Percentiles rank a stretch among this genome's conserved stretches.
phyloP scores from a whole-genome alignment of 2,113 vertebrate genomes.

The Lynx canadensis region DNA sequence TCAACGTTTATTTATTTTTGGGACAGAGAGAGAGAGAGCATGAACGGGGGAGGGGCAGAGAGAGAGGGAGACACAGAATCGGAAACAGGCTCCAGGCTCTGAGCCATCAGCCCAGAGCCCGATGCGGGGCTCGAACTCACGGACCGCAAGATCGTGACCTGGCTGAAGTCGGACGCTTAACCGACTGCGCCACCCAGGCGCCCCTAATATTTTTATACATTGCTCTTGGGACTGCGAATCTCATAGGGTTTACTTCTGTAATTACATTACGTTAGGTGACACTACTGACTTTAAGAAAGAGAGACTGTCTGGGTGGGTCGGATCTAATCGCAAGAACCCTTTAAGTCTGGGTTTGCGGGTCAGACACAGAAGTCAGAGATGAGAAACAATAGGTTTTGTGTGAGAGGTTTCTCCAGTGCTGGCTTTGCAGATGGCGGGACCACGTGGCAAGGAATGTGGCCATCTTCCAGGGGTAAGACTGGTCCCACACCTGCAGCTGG shows the following conservation, averaged over 20 bases:
- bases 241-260: not conserved
- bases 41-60: too few species aligned
- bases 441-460: not conserved
- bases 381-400: not conserved
- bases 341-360: not conserved
- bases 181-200: too few species aligned
- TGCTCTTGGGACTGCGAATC: not conserved
- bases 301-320: not conserved
- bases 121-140: too few species aligned
- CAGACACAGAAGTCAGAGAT: not conserved
- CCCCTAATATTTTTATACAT: not conserved
- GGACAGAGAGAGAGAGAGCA: too few species aligned
- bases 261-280: not conserved
- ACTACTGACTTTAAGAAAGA: not conserved
- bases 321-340: not conserved
- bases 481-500: not conserved
- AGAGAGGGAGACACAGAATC: too few species aligned
- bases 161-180: too few species aligned
- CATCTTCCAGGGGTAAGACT: not conserved
- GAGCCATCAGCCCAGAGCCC: too few species aligned
- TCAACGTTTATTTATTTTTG: too few species aligned
- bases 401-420: not conserved
- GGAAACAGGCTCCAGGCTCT: too few species aligned
- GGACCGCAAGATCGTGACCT: too few species aligned
- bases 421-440: not conserved